Evolutionary conservation across 2,888 invertebrate species (phyloP), one percentile per base, ranked within the genome.

Genomic region (Melinaea menophilus): DNA sequence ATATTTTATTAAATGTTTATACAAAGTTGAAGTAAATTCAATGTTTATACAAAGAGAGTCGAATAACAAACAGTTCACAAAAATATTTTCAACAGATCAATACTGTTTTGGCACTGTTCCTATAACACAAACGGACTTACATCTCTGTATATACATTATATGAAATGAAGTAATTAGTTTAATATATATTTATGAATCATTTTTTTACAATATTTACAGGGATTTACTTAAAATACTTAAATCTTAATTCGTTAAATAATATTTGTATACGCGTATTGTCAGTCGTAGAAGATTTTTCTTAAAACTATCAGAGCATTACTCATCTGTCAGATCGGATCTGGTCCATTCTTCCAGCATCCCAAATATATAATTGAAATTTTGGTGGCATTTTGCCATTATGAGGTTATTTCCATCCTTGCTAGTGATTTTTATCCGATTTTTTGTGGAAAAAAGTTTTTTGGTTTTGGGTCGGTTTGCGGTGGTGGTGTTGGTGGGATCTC

Each of bases 401-500:
- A 69, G 69, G 63, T 69, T 70, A 69, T 69, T 71, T 73, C 73
- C 64, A 56, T 67, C 55, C 60, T 62, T 54, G 54, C 57, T 34
- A 45, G 56, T 48, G 56, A 63, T 12, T 61, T 57, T 80, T 89
- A 90, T 73, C 89, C 87, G 74, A 78, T 84, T 79, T 86, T 82
- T 76, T 88, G 82, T 33, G 83, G 84, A 77, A 88, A 88, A 78
- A 87, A 88, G 64, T 82, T 82, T 55, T 75, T 72, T 47, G 85
- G 80, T 69, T 86, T 81, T n/a, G 79, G 70, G 62, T 83, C 80
- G 37, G 74, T 69, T 69, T 88, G 86, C 0, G 90, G 90, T 0
- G 90, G 90, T 2, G 90, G 90, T 3, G 90, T 90, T 22, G 89
- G 75, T 2, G 90, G 90, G 33, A 90, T 89, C 54, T 88, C 88